Evolutionary conservation across 2,888 invertebrate species (phyloP).

Genomic region (Parnassius apollo): DNA sequence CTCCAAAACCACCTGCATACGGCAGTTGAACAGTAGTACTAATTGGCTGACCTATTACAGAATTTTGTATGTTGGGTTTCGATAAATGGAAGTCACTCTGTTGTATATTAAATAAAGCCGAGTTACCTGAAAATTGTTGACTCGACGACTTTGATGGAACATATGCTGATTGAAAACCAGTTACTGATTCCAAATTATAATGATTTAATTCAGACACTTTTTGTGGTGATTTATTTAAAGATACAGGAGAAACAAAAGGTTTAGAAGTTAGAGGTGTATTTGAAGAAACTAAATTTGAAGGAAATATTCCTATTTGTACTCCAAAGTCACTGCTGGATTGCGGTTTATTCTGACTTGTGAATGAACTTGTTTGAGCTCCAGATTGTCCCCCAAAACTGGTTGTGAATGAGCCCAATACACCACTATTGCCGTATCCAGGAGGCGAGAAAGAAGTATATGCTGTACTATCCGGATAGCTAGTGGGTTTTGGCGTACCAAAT

Average conservation of each 20-base stretch:
- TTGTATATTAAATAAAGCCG: not conserved
- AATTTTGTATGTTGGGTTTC: constrained; percentile 13
- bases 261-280: constrained; percentile 7
- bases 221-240: constrained; percentile 5
- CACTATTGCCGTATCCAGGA: constrained; percentile 3
- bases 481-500: constrained; percentile 11
- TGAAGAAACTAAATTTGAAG: not conserved
- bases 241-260: constrained; percentile 9
- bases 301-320: too few species aligned
- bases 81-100: not conserved
- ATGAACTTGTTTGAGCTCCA: not conserved
- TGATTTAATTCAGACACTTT: not conserved
- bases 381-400: constrained; percentile 1
- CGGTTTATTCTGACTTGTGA: not conserved
- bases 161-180: not conserved
- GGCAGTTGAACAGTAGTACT: constrained; percentile 31
- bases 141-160: constrained; percentile 3
- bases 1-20: constrained; percentile 53
- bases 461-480: constrained; percentile 1
- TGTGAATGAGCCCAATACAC: constrained; percentile 1
- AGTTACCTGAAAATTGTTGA: constrained; percentile 8
- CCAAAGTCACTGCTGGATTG: too few species aligned
- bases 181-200: not conserved
- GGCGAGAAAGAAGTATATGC: constrained; percentile 1
- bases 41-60: constrained; percentile 6